Base-by-base conservation (phyloP, 2,113 vertebrate species). In the Pampusana beccarii region DNA sequence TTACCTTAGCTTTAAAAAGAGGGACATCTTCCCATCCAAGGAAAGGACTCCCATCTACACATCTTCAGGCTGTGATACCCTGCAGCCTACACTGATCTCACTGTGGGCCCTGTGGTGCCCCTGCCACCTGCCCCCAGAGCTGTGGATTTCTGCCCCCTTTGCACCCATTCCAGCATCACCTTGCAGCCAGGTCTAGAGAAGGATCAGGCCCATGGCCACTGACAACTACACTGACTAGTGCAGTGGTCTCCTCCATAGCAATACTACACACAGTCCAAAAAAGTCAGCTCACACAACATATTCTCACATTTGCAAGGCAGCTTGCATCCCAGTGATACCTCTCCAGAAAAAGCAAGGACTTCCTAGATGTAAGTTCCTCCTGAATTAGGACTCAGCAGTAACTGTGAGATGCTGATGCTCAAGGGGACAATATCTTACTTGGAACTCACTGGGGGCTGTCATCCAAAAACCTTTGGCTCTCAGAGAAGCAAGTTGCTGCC, bases 381-480 rank as follows among this genome's bases (percentile, higher is more conserved):
- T 84, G 46, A 86, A 74, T 34, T 74, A 34, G 20, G 9, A 29
- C n/a, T 78, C 60, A 56, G 29, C 10, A 74, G n/a, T n/a, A 70
- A 33, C 50, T n/a, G 25, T 40, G n/a, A 34, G 60, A 38, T 51
- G n/a, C 0, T 50, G 46, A 23, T 80, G 61, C 23, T 86, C 36
- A 62, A 16, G 9, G 25, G 33, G 12, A 61, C 53, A 61, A 13
- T 14, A 33, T 40, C 75, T 72, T 65, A 10, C n/a, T 61, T 88
- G 71, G n/a, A 88, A 82, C 36, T 73, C 67, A 51, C 18, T 48
- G n/a, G 31, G 25, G 33, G 28, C 31, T 54, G 46, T 36, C 16
- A 70, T 66, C 67, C 36, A 70, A 83, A 80, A 83, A 16, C 31
- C 46, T 92, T 58, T 62, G 60, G 36, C 34, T 92, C 71, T 73